Evolutionary conservation across 1,140 invertebrate species (phyloP).

Genomic region (Maconellicoccus hirsutus): DNA sequence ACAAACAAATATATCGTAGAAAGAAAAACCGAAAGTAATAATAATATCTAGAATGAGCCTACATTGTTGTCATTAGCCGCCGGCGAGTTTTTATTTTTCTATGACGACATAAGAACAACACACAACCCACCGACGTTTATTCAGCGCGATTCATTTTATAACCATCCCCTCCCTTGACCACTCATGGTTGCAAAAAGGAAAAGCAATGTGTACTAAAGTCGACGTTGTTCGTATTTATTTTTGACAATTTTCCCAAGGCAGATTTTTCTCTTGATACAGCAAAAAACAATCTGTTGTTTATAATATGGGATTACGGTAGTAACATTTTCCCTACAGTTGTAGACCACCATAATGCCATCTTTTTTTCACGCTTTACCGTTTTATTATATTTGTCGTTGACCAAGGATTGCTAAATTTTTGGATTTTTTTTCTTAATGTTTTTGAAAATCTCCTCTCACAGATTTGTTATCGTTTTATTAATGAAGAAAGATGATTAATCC

Average conservation of each 20-base stretch:
- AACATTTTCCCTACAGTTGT: slow-evolving; percentile 2
- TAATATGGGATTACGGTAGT: neutral
- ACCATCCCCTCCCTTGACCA: neutral
- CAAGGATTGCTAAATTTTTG: neutral
- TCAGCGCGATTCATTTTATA: neutral
- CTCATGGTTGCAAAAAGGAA: neutral
- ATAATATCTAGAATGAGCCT: neutral
- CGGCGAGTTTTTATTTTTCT: neutral
- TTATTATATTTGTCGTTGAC: neutral
- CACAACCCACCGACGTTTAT: neutral
- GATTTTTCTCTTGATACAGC: slow-evolving; percentile 3
- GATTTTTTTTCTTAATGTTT: neutral
- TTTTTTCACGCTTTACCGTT: neutral
- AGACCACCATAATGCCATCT: neutral
- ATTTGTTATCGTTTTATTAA: no score
- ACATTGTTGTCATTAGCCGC: slow-evolving; percentile 1
- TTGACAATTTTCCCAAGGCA: slow-evolving; percentile 7
- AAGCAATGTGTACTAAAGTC: neutral
- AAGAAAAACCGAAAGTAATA: neutral
- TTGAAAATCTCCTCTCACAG: no score
- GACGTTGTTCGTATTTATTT: neutral
- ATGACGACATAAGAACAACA: neutral
- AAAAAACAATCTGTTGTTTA: slow-evolving; percentile 9
- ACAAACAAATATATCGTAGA: neutral
- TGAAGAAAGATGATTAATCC: no score